These are phyloP conservation scores for Eupithecia subumbrata DNA, from an alignment of 2,888 invertebrate species.

Conservation along the genomic window DNA sequence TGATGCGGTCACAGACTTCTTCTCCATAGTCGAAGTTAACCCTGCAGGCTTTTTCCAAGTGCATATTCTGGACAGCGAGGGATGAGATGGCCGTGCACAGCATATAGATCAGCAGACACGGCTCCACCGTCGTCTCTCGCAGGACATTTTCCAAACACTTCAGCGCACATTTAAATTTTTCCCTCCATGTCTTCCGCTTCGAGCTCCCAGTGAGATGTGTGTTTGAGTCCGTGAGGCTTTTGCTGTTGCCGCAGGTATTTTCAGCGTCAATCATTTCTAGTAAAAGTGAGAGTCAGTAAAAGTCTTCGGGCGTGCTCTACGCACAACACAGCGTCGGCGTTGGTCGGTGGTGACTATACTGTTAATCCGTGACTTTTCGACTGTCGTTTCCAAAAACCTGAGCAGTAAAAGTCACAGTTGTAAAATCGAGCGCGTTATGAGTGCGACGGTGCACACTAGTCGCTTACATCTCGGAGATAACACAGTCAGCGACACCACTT, in stretches of 20 bases:
- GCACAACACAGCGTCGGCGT: constrained; percentile 61
- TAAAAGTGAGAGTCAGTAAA: constrained; percentile 73
- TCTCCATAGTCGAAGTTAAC: constrained; percentile 80
- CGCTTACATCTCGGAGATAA: constrained; percentile 79
- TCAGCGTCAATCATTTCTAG: constrained; percentile 67
- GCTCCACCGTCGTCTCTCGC: constrained; percentile 85
- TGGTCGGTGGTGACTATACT: constrained; percentile 64
- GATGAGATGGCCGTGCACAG: constrained; percentile 87
- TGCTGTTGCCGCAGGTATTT: constrained; percentile 54
- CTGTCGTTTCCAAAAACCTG: constrained; percentile 76
- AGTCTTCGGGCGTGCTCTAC: constrained; percentile 61
- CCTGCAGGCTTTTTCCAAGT: constrained; percentile 84
- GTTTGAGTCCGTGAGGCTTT: constrained; percentile 71
- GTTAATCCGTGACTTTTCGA: constrained; percentile 70
- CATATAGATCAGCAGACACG: constrained; percentile 86
- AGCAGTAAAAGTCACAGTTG: constrained; percentile 73
- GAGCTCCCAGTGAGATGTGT: constrained; percentile 63
- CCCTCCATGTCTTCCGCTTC: constrained; percentile 61
- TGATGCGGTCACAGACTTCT: constrained; percentile 80
- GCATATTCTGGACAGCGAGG: constrained; percentile 82
- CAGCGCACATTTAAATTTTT: constrained; percentile 64
- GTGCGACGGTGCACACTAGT: constrained; percentile 65
- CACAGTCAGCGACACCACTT: constrained; percentile 72
- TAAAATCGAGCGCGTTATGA: constrained; percentile 72
- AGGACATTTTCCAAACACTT: constrained; percentile 69